Conservation (phyloP, 2,797 vertebrate species). For the Parauchenoglanis punctatus region DNA sequence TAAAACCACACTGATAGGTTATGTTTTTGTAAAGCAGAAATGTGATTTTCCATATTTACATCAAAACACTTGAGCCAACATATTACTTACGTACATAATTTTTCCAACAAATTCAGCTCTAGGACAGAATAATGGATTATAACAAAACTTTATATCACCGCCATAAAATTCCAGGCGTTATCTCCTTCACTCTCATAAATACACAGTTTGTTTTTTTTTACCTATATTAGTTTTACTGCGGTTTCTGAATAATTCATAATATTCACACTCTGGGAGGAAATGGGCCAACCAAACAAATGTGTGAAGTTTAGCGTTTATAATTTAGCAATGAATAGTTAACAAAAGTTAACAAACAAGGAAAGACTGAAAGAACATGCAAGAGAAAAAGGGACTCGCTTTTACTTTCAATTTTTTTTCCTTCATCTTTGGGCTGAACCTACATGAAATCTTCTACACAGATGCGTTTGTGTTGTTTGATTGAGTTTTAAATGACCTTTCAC, state of each 20-base stretch:
- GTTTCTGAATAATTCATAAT: not conserved
- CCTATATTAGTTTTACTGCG: not conserved
- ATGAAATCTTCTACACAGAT: not conserved
- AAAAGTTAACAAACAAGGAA: not conserved
- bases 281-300: not conserved
- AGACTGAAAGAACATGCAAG: not conserved
- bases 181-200: not conserved
- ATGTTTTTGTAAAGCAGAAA: not conserved
- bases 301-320: not conserved
- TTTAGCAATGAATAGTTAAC: not conserved
- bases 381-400: not conserved
- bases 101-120: not conserved
- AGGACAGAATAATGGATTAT: not conserved
- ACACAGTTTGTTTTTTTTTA: too few species aligned
- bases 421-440: not conserved
- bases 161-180: not conserved
- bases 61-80: not conserved
- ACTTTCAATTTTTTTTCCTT: not conserved
- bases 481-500: not conserved
- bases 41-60: not conserved
- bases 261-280: not conserved
- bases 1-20: not conserved
- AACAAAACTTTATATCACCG: not conserved
- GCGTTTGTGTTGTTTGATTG: not conserved
- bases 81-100: not conserved